A percentile compares a stretch with the other conserved stretches of the same genome.
Conservation (phyloP, 1,140 invertebrate species). For the Diorhabda carinulata region DNA sequence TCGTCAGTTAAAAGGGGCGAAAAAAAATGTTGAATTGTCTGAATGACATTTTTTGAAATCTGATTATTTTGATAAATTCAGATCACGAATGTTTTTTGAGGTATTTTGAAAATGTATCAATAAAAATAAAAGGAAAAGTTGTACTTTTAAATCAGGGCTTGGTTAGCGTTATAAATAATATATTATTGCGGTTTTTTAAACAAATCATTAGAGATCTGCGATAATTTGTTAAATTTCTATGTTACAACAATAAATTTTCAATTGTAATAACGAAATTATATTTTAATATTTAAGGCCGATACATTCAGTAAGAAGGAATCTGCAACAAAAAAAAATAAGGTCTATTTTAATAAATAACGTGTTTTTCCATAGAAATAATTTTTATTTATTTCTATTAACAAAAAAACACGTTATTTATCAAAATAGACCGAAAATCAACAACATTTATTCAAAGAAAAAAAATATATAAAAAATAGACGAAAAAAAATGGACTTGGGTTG, state of each 20-base stretch:
- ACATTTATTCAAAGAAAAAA: no score
- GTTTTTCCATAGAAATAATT: neutral
- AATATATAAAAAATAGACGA: no score
- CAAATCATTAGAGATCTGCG: slow-evolving; percentile 40
- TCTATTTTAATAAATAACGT: neutral
- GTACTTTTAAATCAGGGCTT: slow-evolving; percentile 49
- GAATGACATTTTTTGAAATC: no score
- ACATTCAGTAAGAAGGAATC: slow-evolving; percentile 49
- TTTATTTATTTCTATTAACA: no score
- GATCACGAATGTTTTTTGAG: neutral
- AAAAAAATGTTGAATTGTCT: no score
- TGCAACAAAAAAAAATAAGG: slow-evolving; percentile 36
- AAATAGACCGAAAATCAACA: no score
- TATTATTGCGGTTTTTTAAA: slow-evolving; percentile 41
- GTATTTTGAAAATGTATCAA: slow-evolving; percentile 31
- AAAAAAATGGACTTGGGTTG: no score
- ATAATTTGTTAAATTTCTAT: slow-evolving; percentile 39
- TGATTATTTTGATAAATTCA: neutral
- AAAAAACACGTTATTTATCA: no score
- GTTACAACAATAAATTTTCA: slow-evolving; percentile 46
- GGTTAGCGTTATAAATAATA: slow-evolving; percentile 32
- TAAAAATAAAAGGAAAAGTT: slow-evolving; percentile 46
- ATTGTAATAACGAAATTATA: slow-evolving; percentile 45
- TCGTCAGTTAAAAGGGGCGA: no score
- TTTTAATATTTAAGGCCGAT: slow-evolving; percentile 49